phyloP scores from a whole-genome alignment of 2,888 invertebrate genomes.

The Mythimna pallens region DNA sequence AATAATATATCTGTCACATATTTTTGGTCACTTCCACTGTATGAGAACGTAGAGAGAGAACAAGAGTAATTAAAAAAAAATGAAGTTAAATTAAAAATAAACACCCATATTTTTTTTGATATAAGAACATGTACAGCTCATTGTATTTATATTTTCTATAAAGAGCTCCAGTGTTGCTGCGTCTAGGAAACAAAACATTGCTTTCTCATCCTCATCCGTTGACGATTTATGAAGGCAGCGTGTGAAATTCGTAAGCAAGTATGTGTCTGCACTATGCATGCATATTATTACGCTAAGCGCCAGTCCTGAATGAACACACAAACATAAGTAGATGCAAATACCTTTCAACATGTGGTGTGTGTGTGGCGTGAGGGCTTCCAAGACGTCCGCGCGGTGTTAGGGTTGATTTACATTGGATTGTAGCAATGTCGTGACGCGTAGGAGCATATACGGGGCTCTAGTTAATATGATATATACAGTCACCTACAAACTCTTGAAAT shows the following conservation, averaged over 20 bases:
- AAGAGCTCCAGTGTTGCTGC: background rate
- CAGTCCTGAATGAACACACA: constrained; percentile 27
- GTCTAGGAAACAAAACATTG: constrained; percentile 5
- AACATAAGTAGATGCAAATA: constrained; percentile 52
- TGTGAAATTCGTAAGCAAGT: constrained; percentile 24
- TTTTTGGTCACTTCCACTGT: too few relatives aligned
- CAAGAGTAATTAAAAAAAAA: too few relatives aligned
- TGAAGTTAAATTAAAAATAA: too few relatives aligned
- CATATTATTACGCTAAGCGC: constrained; percentile 38
- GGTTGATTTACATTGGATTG: constrained; percentile 8
- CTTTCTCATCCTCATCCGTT: background rate
- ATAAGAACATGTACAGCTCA: background rate
- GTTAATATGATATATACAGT: too few relatives aligned
- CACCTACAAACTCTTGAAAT: too few relatives aligned
- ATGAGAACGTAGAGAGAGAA: too few relatives aligned
- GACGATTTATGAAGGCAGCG: background rate
- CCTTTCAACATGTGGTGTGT: constrained; percentile 28
- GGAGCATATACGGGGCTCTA: background rate
- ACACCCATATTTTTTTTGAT: background rate
- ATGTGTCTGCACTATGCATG: constrained; percentile 27
- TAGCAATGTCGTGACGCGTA: background rate
- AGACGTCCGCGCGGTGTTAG: constrained; percentile 14
- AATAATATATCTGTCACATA: too few relatives aligned
- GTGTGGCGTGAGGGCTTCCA: constrained; percentile 16
- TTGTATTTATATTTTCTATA: background rate